These are phyloP conservation scores for Meloidogyne chitwoodi DNA, from an alignment of 1,140 invertebrate species.

Conservation along the genomic window DNA sequence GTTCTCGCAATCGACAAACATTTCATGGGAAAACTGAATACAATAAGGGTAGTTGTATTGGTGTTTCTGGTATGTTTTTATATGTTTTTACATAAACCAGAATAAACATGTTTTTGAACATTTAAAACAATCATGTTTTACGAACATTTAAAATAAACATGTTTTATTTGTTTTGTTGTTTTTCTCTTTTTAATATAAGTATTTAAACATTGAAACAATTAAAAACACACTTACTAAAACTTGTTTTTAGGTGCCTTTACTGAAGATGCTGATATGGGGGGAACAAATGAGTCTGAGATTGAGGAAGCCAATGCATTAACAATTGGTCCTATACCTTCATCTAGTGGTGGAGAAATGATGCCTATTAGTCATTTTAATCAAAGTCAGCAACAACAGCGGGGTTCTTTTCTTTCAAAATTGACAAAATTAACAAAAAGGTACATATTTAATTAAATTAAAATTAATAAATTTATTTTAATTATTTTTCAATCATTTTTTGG, in stretches of 20 bases:
- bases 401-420: conserved; percentile 56
- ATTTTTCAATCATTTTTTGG: too few species aligned
- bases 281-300: conserved; percentile 47
- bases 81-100: neutral
- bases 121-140: too few species aligned
- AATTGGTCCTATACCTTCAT: conserved; percentile 1
- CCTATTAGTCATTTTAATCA: neutral
- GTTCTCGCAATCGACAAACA: conserved; percentile 56
- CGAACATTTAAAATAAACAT: too few species aligned
- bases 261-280: neutral
- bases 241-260: conserved; percentile 24
- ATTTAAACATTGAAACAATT: too few species aligned
- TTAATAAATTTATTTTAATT: too few species aligned
- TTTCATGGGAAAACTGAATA: conserved; percentile 60
- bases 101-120: too few species aligned
- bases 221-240: neutral
- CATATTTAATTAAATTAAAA: neutral
- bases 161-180: too few species aligned
- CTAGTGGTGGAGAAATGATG: neutral
- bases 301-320: conserved; percentile 21
- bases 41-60: conserved; percentile 38
- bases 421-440: conserved; percentile 58
- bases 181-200: too few species aligned
- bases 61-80: neutral
- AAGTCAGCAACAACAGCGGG: conserved; percentile 32